A percentile compares a stretch with the other conserved stretches of the same genome.
Conservation (phyloP, 2,113 vertebrate genomes). For the Sinocyclocheilus rhinocerous region DNA sequence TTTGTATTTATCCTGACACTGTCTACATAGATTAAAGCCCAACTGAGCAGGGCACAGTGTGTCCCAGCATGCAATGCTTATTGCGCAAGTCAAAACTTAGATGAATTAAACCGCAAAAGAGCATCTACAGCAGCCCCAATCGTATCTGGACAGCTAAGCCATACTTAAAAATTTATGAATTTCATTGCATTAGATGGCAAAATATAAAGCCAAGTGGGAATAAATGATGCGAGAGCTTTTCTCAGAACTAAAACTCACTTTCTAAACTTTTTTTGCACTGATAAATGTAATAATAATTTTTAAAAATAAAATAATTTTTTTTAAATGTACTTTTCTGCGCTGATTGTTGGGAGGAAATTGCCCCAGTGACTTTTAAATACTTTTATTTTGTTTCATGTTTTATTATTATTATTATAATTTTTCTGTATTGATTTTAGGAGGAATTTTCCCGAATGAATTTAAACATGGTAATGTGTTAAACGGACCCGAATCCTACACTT, state of each 20-base stretch:
- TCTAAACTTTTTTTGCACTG: background rate
- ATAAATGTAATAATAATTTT: background rate
- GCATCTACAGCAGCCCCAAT: background rate
- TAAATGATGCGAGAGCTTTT: background rate
- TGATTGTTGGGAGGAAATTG: background rate
- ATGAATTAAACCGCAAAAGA: background rate
- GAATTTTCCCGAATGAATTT: background rate
- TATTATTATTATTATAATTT: no score
- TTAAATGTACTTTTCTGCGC: no score
- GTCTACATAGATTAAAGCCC: slow-evolving; percentile 22
- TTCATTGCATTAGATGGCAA: background rate
- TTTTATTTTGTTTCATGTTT: background rate
- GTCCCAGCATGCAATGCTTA: background rate
- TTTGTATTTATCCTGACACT: background rate
- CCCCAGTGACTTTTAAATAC: background rate
- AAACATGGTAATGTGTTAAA: background rate
- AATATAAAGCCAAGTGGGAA: background rate
- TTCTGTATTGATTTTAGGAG: background rate
- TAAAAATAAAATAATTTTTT: no score
- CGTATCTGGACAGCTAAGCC: background rate
- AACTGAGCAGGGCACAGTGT: background rate
- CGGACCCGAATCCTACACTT: background rate
- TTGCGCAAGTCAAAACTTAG: background rate
- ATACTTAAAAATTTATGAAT: background rate
- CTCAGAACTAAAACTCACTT: background rate